Conservation (phyloP, 2,888 invertebrate genomes). For the Vannuccia rotundouncinata region DNA sequence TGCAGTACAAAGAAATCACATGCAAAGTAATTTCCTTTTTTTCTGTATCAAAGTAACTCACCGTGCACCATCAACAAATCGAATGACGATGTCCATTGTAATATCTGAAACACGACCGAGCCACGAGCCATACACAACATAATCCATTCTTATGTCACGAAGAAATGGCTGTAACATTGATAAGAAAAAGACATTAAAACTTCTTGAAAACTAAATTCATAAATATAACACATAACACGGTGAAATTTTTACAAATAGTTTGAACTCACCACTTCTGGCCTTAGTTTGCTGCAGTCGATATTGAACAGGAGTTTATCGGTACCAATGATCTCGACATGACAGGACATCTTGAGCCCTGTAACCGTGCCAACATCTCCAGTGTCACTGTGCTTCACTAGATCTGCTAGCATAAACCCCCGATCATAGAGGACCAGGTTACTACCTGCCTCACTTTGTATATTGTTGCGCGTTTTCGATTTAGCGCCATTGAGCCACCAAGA, state of each 20-base stretch:
- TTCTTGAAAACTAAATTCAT: background rate
- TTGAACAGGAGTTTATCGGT: slow-evolving; percentile 12
- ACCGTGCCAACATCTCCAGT: slow-evolving; percentile 5
- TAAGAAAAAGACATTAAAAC: background rate
- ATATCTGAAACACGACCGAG: slow-evolving; percentile 22
- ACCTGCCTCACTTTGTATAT: too few species aligned
- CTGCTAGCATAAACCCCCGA: background rate
- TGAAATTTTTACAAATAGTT: background rate
- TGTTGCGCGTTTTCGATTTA: background rate
- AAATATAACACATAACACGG: background rate
- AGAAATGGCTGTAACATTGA: background rate
- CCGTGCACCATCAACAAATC: slow-evolving; percentile 32
- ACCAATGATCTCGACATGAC: slow-evolving; percentile 28
- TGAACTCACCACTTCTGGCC: slow-evolving; percentile 8
- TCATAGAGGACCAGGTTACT: background rate
- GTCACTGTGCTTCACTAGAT: background rate
- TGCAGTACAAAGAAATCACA: too few species aligned
- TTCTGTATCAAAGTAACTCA: too few species aligned
- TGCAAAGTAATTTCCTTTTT: too few species aligned
- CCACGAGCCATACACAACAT: slow-evolving; percentile 20
- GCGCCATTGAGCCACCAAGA: background rate
- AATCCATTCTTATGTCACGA: slow-evolving; percentile 9
- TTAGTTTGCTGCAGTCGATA: slow-evolving; percentile 25
- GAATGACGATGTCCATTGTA: slow-evolving; percentile 16
- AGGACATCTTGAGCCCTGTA: background rate